Evolutionary conservation across 2,888 invertebrate genomes (phyloP).

Genomic region (Polyploca ridens): DNA sequence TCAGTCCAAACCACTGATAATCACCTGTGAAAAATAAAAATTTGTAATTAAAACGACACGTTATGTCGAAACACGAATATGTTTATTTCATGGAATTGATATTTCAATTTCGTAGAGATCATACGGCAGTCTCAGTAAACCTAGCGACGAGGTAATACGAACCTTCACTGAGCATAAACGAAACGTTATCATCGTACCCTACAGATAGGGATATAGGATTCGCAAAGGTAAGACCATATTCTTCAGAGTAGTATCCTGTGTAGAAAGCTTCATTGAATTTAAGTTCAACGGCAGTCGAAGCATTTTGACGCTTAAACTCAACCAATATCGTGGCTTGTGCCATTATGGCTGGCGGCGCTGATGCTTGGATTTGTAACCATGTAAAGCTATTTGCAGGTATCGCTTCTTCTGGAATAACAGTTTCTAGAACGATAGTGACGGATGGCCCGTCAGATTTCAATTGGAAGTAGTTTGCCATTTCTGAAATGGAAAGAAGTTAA

Average conservation of each 20-base stretch:
- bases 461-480: slow-evolving; percentile 6
- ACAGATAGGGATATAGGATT: slow-evolving; percentile 33
- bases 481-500: not conserved
- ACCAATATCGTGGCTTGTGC: slow-evolving; percentile 24
- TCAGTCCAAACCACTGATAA: slow-evolving; percentile 39
- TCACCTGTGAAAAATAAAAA: slow-evolving; percentile 35
- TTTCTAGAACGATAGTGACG: slow-evolving; percentile 22
- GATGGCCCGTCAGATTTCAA: slow-evolving; percentile 14
- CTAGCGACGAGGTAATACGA: too few species aligned
- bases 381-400: slow-evolving; percentile 10
- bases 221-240: slow-evolving; percentile 32
- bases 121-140: too few species aligned
- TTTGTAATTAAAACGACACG: too few species aligned
- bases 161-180: too few species aligned
- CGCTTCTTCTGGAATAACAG: slow-evolving; percentile 21
- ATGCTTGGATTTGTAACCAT: slow-evolving; percentile 10
- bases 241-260: slow-evolving; percentile 38
- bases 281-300: slow-evolving; percentile 26
- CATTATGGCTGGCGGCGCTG: slow-evolving; percentile 10
- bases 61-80: too few species aligned
- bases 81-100: too few species aligned
- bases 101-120: too few species aligned
- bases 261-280: slow-evolving; percentile 38
- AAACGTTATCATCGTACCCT: slow-evolving; percentile 33
- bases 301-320: slow-evolving; percentile 11